phyloP scores from a whole-genome alignment of 2,113 vertebrate species.

The Irena cyanogastra region DNA sequence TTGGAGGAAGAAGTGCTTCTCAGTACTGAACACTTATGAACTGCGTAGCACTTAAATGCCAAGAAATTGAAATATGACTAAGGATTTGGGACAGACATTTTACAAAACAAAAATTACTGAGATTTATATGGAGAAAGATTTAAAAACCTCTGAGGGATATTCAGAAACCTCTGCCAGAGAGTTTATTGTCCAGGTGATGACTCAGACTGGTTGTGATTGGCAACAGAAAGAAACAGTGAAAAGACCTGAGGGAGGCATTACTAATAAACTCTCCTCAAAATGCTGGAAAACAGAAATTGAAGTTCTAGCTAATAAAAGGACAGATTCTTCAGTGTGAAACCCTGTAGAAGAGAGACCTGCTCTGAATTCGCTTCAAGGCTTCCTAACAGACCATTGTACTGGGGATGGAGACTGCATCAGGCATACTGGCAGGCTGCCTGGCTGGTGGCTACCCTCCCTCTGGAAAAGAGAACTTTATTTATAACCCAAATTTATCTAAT shows the following conservation, averaged over 20 bases:
- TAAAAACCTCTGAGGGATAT: background rate
- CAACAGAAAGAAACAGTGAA: background rate
- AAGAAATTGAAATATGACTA: background rate
- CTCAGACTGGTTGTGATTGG: background rate
- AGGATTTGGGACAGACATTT: background rate
- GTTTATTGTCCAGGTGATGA: background rate
- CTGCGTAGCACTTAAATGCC: background rate
- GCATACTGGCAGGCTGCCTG: accelerated
- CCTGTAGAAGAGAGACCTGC: background rate
- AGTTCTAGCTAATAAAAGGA: background rate
- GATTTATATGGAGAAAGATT: background rate
- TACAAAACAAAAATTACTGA: background rate
- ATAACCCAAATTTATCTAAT: background rate
- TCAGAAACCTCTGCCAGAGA: background rate
- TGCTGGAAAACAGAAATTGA: background rate
- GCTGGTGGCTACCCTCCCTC: background rate
- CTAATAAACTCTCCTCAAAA: background rate
- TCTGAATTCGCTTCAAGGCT: background rate
- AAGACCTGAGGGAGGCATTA: background rate
- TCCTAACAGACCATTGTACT: accelerated
- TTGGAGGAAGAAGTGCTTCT: background rate
- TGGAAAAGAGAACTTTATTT: background rate
- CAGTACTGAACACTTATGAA: background rate
- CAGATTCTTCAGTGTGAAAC: background rate
- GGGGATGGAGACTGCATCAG: background rate